Evolutionary conservation across 2,888 invertebrate species (phyloP), one percentile per base, ranked within the genome.

Genomic region (Agapostemon virescens): DNA sequence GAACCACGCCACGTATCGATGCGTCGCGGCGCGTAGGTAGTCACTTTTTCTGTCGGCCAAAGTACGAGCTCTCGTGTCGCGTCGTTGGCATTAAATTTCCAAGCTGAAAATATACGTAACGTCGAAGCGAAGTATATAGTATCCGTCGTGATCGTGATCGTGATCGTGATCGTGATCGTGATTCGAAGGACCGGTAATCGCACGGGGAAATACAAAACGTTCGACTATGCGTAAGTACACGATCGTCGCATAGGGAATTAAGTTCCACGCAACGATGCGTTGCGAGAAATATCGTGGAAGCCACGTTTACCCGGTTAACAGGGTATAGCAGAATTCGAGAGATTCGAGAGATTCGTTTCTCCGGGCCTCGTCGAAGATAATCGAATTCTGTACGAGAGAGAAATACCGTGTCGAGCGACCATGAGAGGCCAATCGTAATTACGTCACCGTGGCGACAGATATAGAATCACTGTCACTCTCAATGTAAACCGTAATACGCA

Each of bases 401-500:
- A 81, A 75, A 77, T 42, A 82, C 77, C 71, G 30, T 26, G 74
- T 33, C 77, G 72, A 71, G 77, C 78, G 82, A 85, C 82, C 83
- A 82, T 85, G 85, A 84, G 79, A 81, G 74, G 72, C 85, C 80
- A 81, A 87, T 86, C 84, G 84, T 81, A 83, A 87, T 90, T 89
- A 86, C 89, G 88, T 90, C 88, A 90, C 77, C 83, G 77, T 74
- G 63, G 74, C 82, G 81, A 83, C 86, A 85, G 83, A 89, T 89
- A 89, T 86, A 89, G 87, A 86, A 89, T 87, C 87, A 88, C 89
- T 89, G 87, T 89, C 87, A 85, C 90, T 89, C 88, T 89, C 88
- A 74, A 77, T 84, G 84, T 85, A 86, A 84, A 85, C 83, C 83
- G 67, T 85, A 84, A 85, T 83, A 72, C 61, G 64, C 88, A 84